Evolutionary conservation across 2,113 vertebrate genomes (phyloP), one percentile per base, ranked within the genome.

Genomic region (Scartelaos histophorus): DNA sequence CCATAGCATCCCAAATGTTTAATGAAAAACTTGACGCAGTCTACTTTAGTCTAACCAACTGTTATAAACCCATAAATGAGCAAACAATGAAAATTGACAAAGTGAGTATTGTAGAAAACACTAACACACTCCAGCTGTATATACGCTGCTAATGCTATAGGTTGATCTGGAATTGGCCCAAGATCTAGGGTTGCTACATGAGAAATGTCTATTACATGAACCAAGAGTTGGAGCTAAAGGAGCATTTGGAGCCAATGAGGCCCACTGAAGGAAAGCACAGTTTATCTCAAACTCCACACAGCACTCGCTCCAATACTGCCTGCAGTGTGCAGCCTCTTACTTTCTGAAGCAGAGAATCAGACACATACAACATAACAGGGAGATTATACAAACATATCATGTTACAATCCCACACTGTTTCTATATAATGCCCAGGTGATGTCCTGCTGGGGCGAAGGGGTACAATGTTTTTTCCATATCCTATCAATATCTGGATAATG

Each of bases 221-320:
- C 25, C 5, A 69, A 34, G 73, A 84, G 78, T 69, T 67, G 71
- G 43, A 80, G 86, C 69, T 21, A 54, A 54, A 82, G 68, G 43
- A 57, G 73, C 61, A 74, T 75, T 90, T 68, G 76, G 73, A 88
- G 85, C 90, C 92, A 86, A 91, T 93, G 91, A 90, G 91, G 91
- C 91, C 89, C 80, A 6, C 68, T 78, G 81, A 88, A 91, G 90
- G 90, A 90, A 82, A 81, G 80, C 81, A 53, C 56, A 87, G 80
- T 90, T 92, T 88, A 91, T 92, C 91, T 92, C 88, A 90, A 91
- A 84, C 87, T 88, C 90, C 85, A 86, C 79, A 69, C 70, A 76
- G 60, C 54, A 22, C 79, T 80, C 76, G 29, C 38, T 43, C 38
- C 38, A 43, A 43, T 43, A 43, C 38, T 10, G 7, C 7, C 9